These are phyloP conservation scores for Phaonia tiefii DNA, from an alignment of 2,888 invertebrate species.

Conservation along the genomic window DNA sequence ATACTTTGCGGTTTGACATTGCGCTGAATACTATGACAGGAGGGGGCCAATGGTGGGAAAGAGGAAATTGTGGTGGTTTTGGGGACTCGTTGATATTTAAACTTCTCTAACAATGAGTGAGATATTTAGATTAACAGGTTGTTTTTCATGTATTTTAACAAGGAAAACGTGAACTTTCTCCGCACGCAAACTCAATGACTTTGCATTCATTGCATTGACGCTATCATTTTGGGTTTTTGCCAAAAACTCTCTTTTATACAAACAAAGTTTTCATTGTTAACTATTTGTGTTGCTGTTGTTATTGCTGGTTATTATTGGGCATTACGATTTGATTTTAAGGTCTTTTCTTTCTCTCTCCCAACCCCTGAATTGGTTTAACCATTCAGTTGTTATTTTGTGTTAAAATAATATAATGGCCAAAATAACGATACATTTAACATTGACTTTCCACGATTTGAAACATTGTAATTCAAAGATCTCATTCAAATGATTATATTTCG, in stretches of 20 bases:
- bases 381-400: constrained; percentile 52
- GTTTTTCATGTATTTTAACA: constrained; percentile 78
- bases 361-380: constrained; percentile 46
- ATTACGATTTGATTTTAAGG: constrained; percentile 62
- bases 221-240: constrained; percentile 57
- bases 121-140: constrained; percentile 80
- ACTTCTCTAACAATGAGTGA: constrained; percentile 71
- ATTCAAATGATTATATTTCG: too few relatives aligned
- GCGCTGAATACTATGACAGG: neutral
- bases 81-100: constrained; percentile 1
- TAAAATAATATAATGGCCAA: constrained; percentile 56
- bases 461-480: too few relatives aligned
- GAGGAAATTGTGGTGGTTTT: constrained; percentile 16
- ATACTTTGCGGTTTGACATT: constrained; percentile 39
- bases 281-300: constrained; percentile 47
- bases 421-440: constrained; percentile 74
- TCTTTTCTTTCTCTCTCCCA: neutral
- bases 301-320: constrained; percentile 58
- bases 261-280: constrained; percentile 51
- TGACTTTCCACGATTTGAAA: constrained; percentile 77
- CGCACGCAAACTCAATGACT: constrained; percentile 79
- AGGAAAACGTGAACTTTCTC: constrained; percentile 79
- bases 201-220: constrained; percentile 68
- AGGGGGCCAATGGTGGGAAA: neutral
- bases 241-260: too few relatives aligned